Percentiles rank a stretch among this genome's conserved stretches.
Evolutionary conservation across 37 sponge, comb jelly and placozoan genomes (phyloP).

Genomic region (Cliona cf. orientalis): DNA sequence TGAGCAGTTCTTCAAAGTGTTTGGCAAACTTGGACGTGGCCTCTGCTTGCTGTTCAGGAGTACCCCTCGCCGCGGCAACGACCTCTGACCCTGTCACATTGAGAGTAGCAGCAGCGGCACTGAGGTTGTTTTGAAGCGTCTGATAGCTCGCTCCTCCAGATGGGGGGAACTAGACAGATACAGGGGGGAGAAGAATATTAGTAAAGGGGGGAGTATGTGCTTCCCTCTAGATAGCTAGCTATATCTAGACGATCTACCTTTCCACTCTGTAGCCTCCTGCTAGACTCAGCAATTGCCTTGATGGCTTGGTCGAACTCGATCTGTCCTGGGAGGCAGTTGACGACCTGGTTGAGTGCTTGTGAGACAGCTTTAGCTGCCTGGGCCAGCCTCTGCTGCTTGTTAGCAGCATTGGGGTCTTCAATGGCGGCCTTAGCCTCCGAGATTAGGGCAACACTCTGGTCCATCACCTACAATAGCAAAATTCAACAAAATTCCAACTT

Average conservation of each 20-base stretch:
- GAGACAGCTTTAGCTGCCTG: conserved; percentile 98
- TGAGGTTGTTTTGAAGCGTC: conserved; percentile 82
- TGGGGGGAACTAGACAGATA: conserved; percentile 58
- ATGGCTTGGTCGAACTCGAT: conserved; percentile 98
- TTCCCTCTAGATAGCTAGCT: neutral
- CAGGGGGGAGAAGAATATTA: neutral
- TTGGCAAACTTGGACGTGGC: conserved; percentile 78
- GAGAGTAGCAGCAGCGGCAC: conserved; percentile 85
- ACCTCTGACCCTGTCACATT: conserved; percentile 87
- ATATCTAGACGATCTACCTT: conserved; percentile 7
- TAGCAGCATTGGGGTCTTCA: conserved; percentile 76
- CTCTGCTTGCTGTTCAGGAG: conserved; percentile 86
- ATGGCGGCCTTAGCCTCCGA: conserved; percentile 80
- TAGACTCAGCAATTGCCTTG: conserved; percentile 92
- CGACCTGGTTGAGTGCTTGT: conserved; percentile 90
- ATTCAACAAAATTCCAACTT: neutral
- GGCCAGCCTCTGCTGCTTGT: conserved; percentile 83
- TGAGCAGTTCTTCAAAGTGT: conserved; percentile 77
- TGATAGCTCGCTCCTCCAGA: conserved; percentile 73
- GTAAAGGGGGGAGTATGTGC: neutral
- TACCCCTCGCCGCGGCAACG: conserved; percentile 82
- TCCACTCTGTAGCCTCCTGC: conserved; percentile 68
- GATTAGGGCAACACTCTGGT: conserved; percentile 77
- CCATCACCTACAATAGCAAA: conserved; percentile 62
- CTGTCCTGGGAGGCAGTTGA: conserved; percentile 97